A percentile compares a stretch with the other conserved stretches of the same genome.
Evolutionary conservation across 1,140 invertebrate species (phyloP).

Genomic region (Mercenaria mercenaria): DNA sequence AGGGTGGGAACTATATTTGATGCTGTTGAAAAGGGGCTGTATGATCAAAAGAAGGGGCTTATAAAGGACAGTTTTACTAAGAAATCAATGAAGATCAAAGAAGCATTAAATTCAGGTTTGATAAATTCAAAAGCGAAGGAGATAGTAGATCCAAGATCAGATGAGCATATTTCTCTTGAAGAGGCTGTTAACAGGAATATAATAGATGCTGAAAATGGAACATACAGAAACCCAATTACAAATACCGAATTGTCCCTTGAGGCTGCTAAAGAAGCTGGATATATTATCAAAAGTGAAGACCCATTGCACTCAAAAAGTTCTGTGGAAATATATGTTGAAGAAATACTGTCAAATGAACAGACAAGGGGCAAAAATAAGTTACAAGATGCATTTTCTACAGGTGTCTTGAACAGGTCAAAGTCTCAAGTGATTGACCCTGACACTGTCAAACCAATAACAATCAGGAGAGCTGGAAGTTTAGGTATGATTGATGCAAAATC

Average conservation of each 20-base stretch:
- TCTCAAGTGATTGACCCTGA: slow-evolving; percentile 84
- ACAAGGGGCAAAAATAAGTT: slow-evolving; percentile 75
- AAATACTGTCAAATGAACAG: slow-evolving; percentile 76
- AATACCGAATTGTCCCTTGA: slow-evolving; percentile 69
- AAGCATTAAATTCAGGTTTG: slow-evolving; percentile 90
- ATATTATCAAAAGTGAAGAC: slow-evolving; percentile 75
- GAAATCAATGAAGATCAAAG: slow-evolving; percentile 83
- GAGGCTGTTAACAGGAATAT: slow-evolving; percentile 64
- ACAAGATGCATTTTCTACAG: slow-evolving; percentile 81
- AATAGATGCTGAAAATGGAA: slow-evolving; percentile 57
- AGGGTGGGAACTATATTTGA: slow-evolving; percentile 75
- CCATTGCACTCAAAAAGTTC: slow-evolving; percentile 68
- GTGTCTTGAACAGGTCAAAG: slow-evolving; percentile 80
- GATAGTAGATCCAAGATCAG: slow-evolving; percentile 72
- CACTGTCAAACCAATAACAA: slow-evolving; percentile 80
- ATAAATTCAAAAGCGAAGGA: slow-evolving; percentile 74
- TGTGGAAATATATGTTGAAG: slow-evolving; percentile 82
- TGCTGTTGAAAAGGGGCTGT: slow-evolving; percentile 76
- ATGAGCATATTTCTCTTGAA: slow-evolving; percentile 58
- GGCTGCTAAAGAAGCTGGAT: slow-evolving; percentile 74
- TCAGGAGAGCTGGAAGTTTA: slow-evolving; percentile 80
- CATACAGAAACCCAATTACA: slow-evolving; percentile 57
- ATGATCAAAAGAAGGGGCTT: slow-evolving; percentile 72
- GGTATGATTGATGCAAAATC: slow-evolving; percentile 90
- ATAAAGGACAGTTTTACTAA: slow-evolving; percentile 91